Conservation (phyloP, 1,140 invertebrate genomes). For the Panonychus citri region DNA sequence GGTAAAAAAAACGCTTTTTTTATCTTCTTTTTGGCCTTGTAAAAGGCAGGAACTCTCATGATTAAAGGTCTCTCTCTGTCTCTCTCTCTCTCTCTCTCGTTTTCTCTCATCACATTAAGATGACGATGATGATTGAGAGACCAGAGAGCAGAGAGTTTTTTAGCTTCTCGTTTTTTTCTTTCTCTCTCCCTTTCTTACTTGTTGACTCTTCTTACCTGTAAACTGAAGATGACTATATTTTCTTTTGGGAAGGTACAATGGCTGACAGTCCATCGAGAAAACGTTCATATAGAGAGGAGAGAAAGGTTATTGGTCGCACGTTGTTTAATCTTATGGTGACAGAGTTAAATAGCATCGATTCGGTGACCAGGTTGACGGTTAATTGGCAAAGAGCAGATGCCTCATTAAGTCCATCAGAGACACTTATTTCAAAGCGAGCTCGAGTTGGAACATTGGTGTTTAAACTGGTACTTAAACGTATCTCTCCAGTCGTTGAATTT, state of each 20-base stretch:
- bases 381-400: slow-evolving; percentile 33
- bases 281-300: slow-evolving; percentile 65
- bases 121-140: too few relatives aligned
- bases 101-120: too few relatives aligned
- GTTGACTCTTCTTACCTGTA: slow-evolving; percentile 34
- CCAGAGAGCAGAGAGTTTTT: not conserved
- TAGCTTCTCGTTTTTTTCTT: not conserved
- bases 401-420: slow-evolving; percentile 37
- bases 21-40: not conserved
- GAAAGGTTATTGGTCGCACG: slow-evolving; percentile 75
- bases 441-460: slow-evolving; percentile 88
- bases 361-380: slow-evolving; percentile 64
- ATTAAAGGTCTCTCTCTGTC: not conserved
- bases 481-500: slow-evolving; percentile 55
- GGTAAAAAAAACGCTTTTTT: not conserved
- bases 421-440: slow-evolving; percentile 78
- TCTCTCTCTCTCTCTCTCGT: not conserved
- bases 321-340: slow-evolving; percentile 77
- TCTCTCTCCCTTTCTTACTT: not conserved
- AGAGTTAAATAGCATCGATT: slow-evolving; percentile 81
- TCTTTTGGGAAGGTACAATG: slow-evolving; percentile 75
- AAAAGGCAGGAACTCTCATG: not conserved
- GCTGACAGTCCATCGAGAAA: slow-evolving; percentile 76
- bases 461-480: slow-evolving; percentile 66
- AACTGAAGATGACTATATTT: slow-evolving; percentile 77